phyloP scores from a whole-genome alignment of 2,797 vertebrate species.

The Platyrinchus mystaceus region DNA sequence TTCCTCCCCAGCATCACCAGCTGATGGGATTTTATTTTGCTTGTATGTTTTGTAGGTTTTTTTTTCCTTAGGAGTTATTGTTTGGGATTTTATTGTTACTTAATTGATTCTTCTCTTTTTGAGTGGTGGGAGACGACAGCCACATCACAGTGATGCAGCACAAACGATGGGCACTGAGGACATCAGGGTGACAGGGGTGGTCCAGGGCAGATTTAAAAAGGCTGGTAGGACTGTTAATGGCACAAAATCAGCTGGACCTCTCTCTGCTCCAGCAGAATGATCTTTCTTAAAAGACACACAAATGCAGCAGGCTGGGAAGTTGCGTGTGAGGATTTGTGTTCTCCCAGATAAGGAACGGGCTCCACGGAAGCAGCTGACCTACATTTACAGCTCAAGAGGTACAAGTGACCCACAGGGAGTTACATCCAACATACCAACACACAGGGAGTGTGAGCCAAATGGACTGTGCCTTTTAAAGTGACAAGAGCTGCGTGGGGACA shows the following conservation, averaged over 20 bases:
- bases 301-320: fast-evolving
- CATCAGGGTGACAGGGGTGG: neutral
- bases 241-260: neutral
- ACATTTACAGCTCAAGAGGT: neutral
- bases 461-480: neutral
- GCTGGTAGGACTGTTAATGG: neutral
- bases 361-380: neutral
- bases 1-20: neutral
- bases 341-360: neutral
- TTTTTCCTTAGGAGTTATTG: neutral
- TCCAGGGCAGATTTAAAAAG: fast-evolving
- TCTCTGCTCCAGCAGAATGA: neutral
- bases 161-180: neutral
- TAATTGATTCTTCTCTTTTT: neutral
- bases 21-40: neutral
- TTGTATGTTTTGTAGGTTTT: neutral
- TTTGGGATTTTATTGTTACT: neutral
- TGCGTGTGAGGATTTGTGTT: neutral
- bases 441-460: neutral
- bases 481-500: neutral
- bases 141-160: neutral
- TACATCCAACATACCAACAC: neutral
- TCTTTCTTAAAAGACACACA: neutral
- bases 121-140: neutral
- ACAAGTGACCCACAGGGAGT: neutral